Evolutionary conservation across 2,888 invertebrate species (phyloP).

Genomic region (Eristalinus sepulchralis): DNA sequence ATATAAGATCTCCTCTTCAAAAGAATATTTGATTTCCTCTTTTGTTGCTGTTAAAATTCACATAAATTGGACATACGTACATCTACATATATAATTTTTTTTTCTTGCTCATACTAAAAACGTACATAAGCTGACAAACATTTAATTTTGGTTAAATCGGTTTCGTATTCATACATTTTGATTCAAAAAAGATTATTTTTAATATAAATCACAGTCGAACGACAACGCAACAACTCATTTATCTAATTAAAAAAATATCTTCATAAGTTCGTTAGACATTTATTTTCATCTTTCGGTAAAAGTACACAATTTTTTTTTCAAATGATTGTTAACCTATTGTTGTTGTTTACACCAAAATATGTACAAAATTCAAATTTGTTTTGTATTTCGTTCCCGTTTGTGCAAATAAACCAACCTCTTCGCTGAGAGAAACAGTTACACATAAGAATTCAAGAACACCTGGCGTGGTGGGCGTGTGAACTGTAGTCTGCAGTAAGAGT

Average conservation of each 20-base stretch:
- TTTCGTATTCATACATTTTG: slow-evolving; percentile 28
- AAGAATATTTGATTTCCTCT: slow-evolving; percentile 6
- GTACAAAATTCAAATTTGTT: neutral
- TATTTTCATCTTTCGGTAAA: neutral
- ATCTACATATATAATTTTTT: neutral
- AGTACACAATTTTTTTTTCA: neutral
- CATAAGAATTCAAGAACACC: neutral
- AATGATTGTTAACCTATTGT: slow-evolving; percentile 1
- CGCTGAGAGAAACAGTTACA: neutral
- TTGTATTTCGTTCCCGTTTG: neutral
- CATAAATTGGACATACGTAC: slow-evolving; percentile 39
- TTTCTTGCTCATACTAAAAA: slow-evolving; percentile 1
- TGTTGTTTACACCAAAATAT: neutral
- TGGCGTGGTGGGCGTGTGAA: neutral
- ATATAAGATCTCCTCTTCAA: slow-evolving; percentile 20
- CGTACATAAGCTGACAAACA: slow-evolving; percentile 30
- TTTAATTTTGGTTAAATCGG: neutral
- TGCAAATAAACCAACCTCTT: slow-evolving; percentile 1
- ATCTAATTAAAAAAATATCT: slow-evolving; percentile 34
- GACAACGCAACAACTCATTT: slow-evolving; percentile 53
- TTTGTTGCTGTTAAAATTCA: slow-evolving; percentile 1
- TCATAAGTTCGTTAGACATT: slow-evolving; percentile 1
- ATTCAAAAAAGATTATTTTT: slow-evolving; percentile 44
- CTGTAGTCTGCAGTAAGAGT: slow-evolving; percentile 4
- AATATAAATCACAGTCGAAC: slow-evolving; percentile 69